A percentile compares a stretch with the other conserved stretches of the same genome.
Evolutionary conservation across 2,888 invertebrate genomes (phyloP).

Genomic region (Conistra vaccinii): DNA sequence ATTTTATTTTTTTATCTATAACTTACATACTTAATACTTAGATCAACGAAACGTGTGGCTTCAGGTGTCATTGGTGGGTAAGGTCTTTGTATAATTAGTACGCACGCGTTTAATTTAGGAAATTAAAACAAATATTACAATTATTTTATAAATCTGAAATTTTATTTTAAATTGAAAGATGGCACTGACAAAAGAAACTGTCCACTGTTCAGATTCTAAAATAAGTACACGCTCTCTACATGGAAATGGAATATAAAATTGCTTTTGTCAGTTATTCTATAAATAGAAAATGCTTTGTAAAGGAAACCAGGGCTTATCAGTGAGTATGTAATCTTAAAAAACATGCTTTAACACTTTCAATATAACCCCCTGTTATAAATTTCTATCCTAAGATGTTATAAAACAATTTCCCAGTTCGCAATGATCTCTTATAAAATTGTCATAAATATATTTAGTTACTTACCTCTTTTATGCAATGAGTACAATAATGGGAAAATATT

Average conservation of each 20-base stretch:
- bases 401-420: constrained; percentile 66
- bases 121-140: constrained; percentile 65
- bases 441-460: constrained; percentile 70
- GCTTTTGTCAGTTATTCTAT: constrained; percentile 74
- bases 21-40: constrained; percentile 90
- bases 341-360: constrained; percentile 65
- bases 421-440: constrained; percentile 75
- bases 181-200: constrained; percentile 79
- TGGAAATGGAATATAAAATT: constrained; percentile 67
- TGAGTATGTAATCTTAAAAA: constrained; percentile 60
- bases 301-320: constrained; percentile 62
- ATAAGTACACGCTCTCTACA: constrained; percentile 69
- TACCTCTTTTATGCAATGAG: constrained; percentile 72
- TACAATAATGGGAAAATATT: constrained; percentile 75
- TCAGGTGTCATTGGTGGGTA: constrained; percentile 89
- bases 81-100: constrained; percentile 84
- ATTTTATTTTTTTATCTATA: constrained; percentile 86
- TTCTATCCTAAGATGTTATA: constrained; percentile 67
- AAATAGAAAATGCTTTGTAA: constrained; percentile 69
- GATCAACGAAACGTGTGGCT: constrained; percentile 88
- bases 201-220: constrained; percentile 66
- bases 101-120: constrained; percentile 78
- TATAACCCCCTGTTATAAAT: constrained; percentile 64
- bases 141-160: constrained; percentile 68
- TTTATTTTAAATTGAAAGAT: constrained; percentile 71